phyloP scores from a whole-genome alignment of 2,888 invertebrate genomes.

The Pycnomerus fuliginosus region DNA sequence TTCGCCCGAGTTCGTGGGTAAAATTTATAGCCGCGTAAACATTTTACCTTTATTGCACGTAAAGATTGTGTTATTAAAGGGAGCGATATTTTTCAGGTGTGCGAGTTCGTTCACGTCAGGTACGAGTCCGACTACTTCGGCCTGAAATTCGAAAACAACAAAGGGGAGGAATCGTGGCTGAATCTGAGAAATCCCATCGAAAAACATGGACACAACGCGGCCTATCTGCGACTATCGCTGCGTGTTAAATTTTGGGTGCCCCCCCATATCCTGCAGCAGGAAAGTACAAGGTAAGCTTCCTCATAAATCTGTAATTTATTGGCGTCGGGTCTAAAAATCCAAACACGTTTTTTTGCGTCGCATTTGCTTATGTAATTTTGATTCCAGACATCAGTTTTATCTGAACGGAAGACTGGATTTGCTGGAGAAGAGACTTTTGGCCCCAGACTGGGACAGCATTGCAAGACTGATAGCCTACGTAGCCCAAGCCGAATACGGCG shows the following conservation, averaged over 20 bases:
- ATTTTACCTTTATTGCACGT: too few relatives aligned
- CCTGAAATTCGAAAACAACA: conserved; percentile 62
- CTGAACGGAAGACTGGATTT: conserved; percentile 79
- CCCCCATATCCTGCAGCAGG: conserved; percentile 81
- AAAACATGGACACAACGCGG: conserved; percentile 63
- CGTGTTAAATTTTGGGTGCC: conserved; percentile 91
- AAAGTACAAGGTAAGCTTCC: conserved; percentile 69
- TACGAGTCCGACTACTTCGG: conserved; percentile 90
- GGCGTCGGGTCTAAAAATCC: neutral
- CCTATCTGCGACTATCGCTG: conserved; percentile 66
- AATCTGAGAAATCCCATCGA: conserved; percentile 82
- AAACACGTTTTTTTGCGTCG: neutral
- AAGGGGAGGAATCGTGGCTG: conserved; percentile 79
- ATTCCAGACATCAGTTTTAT: conserved; percentile 76
- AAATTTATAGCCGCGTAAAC: too few relatives aligned
- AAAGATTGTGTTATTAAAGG: too few relatives aligned
- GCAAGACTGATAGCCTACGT: conserved; percentile 74
- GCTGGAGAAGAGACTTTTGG: conserved; percentile 70
- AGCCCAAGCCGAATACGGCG: conserved; percentile 73
- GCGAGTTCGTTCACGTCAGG: conserved; percentile 77
- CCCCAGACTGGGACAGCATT: conserved; percentile 68
- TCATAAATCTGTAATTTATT: neutral
- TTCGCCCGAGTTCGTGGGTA: too few relatives aligned
- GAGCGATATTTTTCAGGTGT: conserved; percentile 81
- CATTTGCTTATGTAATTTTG: conserved; percentile 18